Evolutionary conservation across 2,113 vertebrate genomes (phyloP), one percentile per base, ranked within the genome.

Genomic region (Boulengeromyrus knoepffleri): DNA sequence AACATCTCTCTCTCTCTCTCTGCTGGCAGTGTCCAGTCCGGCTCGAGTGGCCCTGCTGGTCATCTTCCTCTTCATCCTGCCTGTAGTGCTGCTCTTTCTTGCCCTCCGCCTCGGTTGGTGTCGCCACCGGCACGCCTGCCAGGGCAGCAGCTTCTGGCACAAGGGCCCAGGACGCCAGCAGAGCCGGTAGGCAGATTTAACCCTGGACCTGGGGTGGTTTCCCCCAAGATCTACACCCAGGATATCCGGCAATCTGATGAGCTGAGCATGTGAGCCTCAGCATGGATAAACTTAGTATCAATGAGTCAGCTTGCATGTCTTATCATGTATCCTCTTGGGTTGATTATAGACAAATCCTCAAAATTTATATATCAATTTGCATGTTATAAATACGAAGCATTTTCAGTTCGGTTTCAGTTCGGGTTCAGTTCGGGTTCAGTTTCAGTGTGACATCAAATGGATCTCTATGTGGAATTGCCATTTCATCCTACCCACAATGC

Each of bases 61-160:
- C 66, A 87, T 95, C 91, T 96, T 96, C 93, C 92, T 96, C 92
- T 94, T 96, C 89, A 53, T 96, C 91, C 90, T 96, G 56, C 96
- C 95, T 0, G 91, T 94, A 9, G 80, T 94, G 45, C 92, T 96
- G 87, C 91, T 96, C 93, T 92, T 96, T 92, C 92, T 96, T 56
- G 90, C 92, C 7, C 91, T 96, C 46, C 93, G 94, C 0, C 92
- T 94, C 58, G 94, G 94, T 19, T 92, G 93, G 0, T 92, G 93
- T 86, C 93, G 95, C 0, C 93, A 49, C 56, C 45, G 53, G 1
- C 91, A 95, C 15, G 0, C 93, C 80, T 94, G 94, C 42, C 86
- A 95, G 47, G 93, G 94, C 50, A 90, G 90, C 92, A 93, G 93
- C 62, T 94, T 93, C 0, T 92, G 95, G 17, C 92, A 93, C 27